phyloP scores from a whole-genome alignment of 2,888 invertebrate species.

The Hipparchia semele region DNA sequence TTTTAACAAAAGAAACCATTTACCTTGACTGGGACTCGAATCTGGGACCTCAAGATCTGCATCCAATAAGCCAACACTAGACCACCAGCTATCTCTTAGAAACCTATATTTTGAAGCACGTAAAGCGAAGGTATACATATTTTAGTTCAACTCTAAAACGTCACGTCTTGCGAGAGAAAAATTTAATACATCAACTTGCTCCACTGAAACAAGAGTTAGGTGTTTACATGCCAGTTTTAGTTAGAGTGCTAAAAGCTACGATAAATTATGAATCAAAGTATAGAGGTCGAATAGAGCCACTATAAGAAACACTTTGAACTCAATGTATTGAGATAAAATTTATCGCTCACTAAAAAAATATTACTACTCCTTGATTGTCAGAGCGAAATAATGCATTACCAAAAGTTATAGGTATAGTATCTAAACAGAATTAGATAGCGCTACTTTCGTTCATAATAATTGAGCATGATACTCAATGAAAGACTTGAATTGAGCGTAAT shows the following conservation, averaged over 20 bases:
- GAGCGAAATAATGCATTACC: too few relatives aligned
- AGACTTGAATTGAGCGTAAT: too few relatives aligned
- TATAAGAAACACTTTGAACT: neutral
- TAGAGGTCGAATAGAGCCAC: neutral
- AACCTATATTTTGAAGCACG: slow-evolving; percentile 25
- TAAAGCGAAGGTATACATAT: slow-evolving; percentile 34
- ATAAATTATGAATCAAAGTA: slow-evolving; percentile 5
- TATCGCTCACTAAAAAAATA: neutral
- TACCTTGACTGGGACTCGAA: too few relatives aligned
- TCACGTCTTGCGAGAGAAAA: slow-evolving; percentile 70
- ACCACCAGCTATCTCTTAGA: neutral
- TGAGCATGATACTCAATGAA: too few relatives aligned
- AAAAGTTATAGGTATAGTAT: too few relatives aligned
- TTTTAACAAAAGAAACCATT: too few relatives aligned
- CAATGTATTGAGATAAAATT: neutral
- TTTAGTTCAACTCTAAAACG: slow-evolving; percentile 45
- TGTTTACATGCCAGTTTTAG: slow-evolving; percentile 68
- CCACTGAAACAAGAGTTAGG: slow-evolving; percentile 50
- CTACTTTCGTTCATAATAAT: too few relatives aligned
- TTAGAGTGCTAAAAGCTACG: slow-evolving; percentile 4
- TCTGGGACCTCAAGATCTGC: too few relatives aligned
- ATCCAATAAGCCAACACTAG: neutral
- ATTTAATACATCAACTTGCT: slow-evolving; percentile 77
- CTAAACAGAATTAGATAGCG: too few relatives aligned
- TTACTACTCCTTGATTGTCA: too few relatives aligned